Evolutionary conservation across 2,888 invertebrate species (phyloP).

Genomic region (Choreutis nemorana): DNA sequence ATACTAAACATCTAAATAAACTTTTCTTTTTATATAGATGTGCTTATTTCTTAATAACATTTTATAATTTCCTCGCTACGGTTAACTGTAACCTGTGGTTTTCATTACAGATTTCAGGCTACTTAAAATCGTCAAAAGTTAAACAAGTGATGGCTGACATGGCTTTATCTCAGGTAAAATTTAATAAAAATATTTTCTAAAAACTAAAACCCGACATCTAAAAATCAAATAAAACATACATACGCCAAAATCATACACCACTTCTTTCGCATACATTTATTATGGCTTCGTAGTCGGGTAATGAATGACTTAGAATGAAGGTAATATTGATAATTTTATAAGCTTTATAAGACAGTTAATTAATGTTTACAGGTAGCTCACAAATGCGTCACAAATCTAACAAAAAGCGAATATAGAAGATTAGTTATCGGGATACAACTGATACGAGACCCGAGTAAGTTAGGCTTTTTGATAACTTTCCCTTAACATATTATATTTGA

Average conservation of each 20-base stretch:
- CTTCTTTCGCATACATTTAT: too few relatives aligned
- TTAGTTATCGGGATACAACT: conserved; percentile 92
- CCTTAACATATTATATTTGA: too few relatives aligned
- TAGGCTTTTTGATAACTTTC: conserved; percentile 59
- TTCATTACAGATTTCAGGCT: conserved; percentile 70
- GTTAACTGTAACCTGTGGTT: not conserved
- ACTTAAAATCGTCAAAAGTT: conserved; percentile 84
- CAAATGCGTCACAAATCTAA: conserved; percentile 82
- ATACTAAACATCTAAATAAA: not conserved
- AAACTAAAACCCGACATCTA: too few relatives aligned
- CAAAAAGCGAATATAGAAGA: conserved; percentile 88
- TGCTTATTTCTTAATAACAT: not conserved
- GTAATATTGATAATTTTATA: not conserved
- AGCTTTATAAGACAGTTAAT: not conserved
- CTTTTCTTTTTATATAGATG: not conserved
- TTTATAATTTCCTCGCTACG: not conserved
- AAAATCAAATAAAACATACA: too few relatives aligned
- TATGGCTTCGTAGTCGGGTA: too few relatives aligned
- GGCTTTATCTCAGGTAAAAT: conserved; percentile 84
- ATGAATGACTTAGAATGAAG: too few relatives aligned
- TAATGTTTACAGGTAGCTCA: conserved; percentile 70
- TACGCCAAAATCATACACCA: too few relatives aligned
- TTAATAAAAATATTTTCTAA: too few relatives aligned
- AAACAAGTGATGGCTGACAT: conserved; percentile 93
- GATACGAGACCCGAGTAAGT: conserved; percentile 88